phyloP scores from a whole-genome alignment of 2,888 invertebrate genomes.

The Formica aserva region DNA sequence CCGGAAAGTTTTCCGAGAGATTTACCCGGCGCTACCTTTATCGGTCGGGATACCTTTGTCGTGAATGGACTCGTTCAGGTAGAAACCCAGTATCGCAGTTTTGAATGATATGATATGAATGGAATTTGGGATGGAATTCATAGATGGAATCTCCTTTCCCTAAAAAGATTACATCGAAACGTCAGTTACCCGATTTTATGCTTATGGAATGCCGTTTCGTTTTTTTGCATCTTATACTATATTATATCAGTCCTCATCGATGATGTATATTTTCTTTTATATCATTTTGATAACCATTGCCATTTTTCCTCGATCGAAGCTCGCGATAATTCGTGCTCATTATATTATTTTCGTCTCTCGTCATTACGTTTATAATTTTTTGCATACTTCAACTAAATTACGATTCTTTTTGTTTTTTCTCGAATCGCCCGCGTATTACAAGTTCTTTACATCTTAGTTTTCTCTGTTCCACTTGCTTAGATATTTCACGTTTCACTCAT shows the following conservation, averaged over 20 bases:
- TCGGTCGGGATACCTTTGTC: constrained; percentile 20
- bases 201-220: neutral
- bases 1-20: constrained; percentile 47
- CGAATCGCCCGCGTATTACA: constrained; percentile 1
- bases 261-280: neutral
- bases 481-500: constrained; percentile 38
- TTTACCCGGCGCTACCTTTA: constrained; percentile 30
- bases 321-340: neutral
- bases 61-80: constrained; percentile 52
- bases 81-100: constrained; percentile 15
- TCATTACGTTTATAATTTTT: constrained; percentile 44
- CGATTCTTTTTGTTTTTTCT: constrained; percentile 44
- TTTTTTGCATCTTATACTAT: neutral
- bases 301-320: neutral
- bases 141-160: neutral
- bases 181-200: neutral
- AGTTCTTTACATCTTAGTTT: neutral
- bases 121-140: neutral
- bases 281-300: neutral
- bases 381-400: constrained; percentile 50
- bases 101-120: constrained; percentile 7
- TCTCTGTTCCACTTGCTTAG: constrained; percentile 28
- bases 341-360: neutral
- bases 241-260: neutral
- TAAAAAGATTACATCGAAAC: neutral